phyloP scores from a whole-genome alignment of 2,113 vertebrate species.

The Pelusios castaneus region DNA sequence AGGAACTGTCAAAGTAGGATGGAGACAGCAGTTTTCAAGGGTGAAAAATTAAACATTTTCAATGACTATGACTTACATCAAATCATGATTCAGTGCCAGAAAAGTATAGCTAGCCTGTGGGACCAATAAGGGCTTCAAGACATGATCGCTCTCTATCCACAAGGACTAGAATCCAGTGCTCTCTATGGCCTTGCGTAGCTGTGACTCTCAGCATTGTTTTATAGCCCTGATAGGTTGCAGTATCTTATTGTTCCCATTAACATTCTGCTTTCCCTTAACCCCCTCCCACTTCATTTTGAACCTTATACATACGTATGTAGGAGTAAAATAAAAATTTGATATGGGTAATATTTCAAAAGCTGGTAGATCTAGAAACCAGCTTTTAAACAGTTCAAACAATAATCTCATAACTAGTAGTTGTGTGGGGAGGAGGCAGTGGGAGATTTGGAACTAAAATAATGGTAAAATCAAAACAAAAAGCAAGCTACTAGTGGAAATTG shows the following conservation, averaged over 20 bases:
- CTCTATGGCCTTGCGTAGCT: background rate
- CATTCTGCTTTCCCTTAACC: background rate
- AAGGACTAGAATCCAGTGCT: background rate
- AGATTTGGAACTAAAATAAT: background rate
- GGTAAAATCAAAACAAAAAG: background rate
- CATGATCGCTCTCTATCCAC: background rate
- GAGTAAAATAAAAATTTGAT: background rate
- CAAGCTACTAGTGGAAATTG: background rate
- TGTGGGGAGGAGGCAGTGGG: too few species aligned
- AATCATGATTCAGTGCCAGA: background rate
- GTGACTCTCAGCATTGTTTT: accelerated
- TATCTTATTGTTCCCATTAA: background rate
- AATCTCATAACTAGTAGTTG: background rate
- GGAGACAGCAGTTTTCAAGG: background rate
- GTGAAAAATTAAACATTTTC: conserved; percentile 22
- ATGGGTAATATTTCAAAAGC: background rate
- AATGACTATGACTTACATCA: background rate
- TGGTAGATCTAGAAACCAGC: background rate
- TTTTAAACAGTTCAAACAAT: background rate
- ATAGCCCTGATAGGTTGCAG: background rate
- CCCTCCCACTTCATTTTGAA: background rate
- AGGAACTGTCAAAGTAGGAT: conserved; percentile 13
- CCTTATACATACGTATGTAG: background rate
- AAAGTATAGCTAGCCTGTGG: background rate
- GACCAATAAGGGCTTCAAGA: background rate